Base-by-base conservation (phyloP, 2,113 vertebrate genomes). In the Falco punctatus region DNA sequence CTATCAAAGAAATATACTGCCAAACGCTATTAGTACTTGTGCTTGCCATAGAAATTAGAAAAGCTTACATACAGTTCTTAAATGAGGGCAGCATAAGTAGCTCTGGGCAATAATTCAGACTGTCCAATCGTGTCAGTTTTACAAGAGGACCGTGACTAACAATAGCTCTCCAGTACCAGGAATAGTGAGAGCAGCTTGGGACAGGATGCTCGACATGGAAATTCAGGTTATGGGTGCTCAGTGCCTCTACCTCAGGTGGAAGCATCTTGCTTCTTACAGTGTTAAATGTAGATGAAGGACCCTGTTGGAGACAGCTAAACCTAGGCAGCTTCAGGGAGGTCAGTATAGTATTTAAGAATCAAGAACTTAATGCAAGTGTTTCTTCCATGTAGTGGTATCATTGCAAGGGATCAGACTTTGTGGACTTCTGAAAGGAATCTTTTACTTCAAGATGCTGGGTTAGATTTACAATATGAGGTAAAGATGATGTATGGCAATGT, bases 81-180 rank as follows among this genome's bases (percentile, higher is more conserved):
- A 96, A 97, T 71, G 84, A 90, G 78, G 87, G 71, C 95, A 90
- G 62, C 64, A 10, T 72, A 91, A 95, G 84, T 92, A 80, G 84
- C 94, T 73, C 74, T 81, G 59, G 90, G 94, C 95, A 94, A 81
- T 95, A 92, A 91, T 93, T 95, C 84, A 91, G 81, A 77, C 88
- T 88, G 74, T 69, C 89, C 14, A 5, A 49, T 88, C 35, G 0
- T 88, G 93, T 82, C 81, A 92, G 55, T 95, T 97, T 83, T 86
- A 58, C 58, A 42, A 54, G 58, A 87, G 17, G 42, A 66, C 42
- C 4, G 7, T 88, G 88, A 30, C 78, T 94, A 92, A 86, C 57
- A 94, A 86, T 89, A 94, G 81, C 44, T 84, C 46, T 61, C 32
- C 51, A 44, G 51, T 66, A 58, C 54, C 59, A 85, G 54, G 67